Evolutionary conservation across 2,888 invertebrate species (phyloP).

Genomic region (Drosophila barbarae): DNA sequence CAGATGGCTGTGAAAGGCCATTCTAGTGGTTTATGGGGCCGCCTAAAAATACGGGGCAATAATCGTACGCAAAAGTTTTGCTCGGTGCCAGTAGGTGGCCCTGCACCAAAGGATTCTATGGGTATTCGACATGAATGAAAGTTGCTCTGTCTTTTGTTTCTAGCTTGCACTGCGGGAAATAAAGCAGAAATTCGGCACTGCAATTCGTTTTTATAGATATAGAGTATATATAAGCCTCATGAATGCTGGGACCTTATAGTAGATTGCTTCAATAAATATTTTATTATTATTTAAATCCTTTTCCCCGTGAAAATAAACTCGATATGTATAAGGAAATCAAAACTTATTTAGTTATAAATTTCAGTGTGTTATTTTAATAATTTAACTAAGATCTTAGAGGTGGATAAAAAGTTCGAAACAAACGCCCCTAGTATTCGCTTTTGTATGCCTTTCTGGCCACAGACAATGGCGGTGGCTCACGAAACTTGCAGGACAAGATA

Average conservation of each 20-base stretch:
- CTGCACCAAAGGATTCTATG: slow-evolving; percentile 34
- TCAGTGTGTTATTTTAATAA: slow-evolving; percentile 1
- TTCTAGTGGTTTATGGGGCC: slow-evolving; percentile 22
- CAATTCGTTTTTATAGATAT: not conserved
- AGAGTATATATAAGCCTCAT: too few species aligned
- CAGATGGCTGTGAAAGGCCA: slow-evolving; percentile 8
- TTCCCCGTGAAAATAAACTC: too few species aligned
- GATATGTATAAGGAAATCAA: too few species aligned
- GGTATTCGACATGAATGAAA: slow-evolving; percentile 37
- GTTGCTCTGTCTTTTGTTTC: slow-evolving; percentile 16
- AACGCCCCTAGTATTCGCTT: slow-evolving; percentile 10
- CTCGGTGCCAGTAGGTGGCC: slow-evolving; percentile 39
- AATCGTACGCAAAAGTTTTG: slow-evolving; percentile 25
- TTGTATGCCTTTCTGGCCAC: slow-evolving; percentile 4
- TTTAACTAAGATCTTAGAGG: slow-evolving; percentile 5
- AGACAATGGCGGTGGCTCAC: slow-evolving; percentile 6
- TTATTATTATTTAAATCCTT: too few species aligned
- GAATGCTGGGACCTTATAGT: too few species aligned
- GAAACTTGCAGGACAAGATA: slow-evolving; percentile 4
- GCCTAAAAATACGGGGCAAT: slow-evolving; percentile 19
- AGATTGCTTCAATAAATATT: too few species aligned
- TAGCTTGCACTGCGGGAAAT: slow-evolving; percentile 9
- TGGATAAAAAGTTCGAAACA: slow-evolving; percentile 16
- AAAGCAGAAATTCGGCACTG: not conserved
- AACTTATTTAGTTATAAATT: too few species aligned